Evolutionary conservation across 1,140 invertebrate genomes (phyloP).

Genomic region (Portunus trituberculatus): DNA sequence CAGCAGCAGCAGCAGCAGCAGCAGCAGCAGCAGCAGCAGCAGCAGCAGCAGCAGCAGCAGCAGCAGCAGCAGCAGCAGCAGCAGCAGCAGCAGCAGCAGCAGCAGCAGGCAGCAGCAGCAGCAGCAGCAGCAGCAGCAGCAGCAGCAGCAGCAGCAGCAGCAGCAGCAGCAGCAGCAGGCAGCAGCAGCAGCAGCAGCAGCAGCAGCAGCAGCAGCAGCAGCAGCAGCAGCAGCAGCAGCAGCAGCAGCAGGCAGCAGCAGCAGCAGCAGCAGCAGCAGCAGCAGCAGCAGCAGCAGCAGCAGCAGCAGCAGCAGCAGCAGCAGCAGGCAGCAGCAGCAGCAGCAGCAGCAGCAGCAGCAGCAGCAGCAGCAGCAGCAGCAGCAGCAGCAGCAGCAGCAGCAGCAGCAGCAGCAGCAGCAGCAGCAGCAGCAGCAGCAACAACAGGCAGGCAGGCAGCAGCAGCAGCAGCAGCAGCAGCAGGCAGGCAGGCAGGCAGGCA

Average conservation of each 20-base stretch:
- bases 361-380: background rate
- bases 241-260: too few species aligned
- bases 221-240: too few species aligned
- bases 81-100: background rate
- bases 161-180: too few species aligned
- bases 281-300: background rate
- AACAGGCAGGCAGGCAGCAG: too few species aligned
- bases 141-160: background rate
- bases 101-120: too few species aligned
- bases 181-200: too few species aligned
- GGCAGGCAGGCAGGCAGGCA: too few species aligned
- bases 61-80: background rate
- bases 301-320: conserved; percentile 15
- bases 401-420: background rate
- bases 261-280: too few species aligned
- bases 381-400: conserved; percentile 4
- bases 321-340: too few species aligned
- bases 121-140: conserved; percentile 32
- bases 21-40: background rate
- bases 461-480: too few species aligned
- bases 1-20: conserved; percentile 30
- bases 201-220: too few species aligned
- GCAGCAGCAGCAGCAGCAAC: conserved; percentile 15
- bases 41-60: conserved; percentile 38
- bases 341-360: conserved; percentile 5